Evolutionary conservation across 1,140 invertebrate genomes (phyloP).

Genomic region (Idris sp.): DNA sequence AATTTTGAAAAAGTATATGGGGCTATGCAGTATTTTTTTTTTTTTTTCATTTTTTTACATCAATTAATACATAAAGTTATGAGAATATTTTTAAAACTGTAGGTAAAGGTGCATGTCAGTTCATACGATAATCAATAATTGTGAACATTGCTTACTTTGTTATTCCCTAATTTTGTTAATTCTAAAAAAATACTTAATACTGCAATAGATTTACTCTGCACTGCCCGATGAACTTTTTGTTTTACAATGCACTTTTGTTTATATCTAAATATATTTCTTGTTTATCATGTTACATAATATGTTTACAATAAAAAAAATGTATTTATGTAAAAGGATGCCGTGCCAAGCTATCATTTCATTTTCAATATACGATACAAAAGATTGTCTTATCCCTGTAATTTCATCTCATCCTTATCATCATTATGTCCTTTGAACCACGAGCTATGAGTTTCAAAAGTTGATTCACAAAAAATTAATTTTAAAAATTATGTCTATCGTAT

Average conservation of each 20-base stretch:
- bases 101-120: constrained; percentile 72
- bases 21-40: constrained; percentile 22
- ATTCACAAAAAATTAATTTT: neutral
- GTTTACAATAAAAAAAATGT: too few relatives aligned
- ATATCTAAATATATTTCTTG: neutral
- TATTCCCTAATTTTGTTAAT: constrained; percentile 12
- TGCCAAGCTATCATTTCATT: constrained; percentile 68
- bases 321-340: constrained; percentile 73
- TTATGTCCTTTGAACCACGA: constrained; percentile 27
- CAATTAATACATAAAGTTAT: too few relatives aligned
- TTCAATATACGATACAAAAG: constrained; percentile 11
- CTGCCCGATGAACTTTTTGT: constrained; percentile 35
- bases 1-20: too few relatives aligned
- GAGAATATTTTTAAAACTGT: neutral
- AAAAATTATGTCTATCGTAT: constrained; percentile 53
- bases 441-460: too few relatives aligned
- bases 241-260: constrained; percentile 21
- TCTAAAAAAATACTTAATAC: neutral
- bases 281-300: constrained; percentile 5
- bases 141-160: constrained; percentile 27
- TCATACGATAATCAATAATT: constrained; percentile 66
- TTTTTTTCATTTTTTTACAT: too few relatives aligned
- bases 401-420: constrained; percentile 28
- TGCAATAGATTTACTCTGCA: constrained; percentile 27
- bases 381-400: constrained; percentile 12